Evolutionary conservation across 2,888 invertebrate species (phyloP), one percentile per base, ranked within the genome.

Genomic region (Lamellibrachia satsuma): DNA sequence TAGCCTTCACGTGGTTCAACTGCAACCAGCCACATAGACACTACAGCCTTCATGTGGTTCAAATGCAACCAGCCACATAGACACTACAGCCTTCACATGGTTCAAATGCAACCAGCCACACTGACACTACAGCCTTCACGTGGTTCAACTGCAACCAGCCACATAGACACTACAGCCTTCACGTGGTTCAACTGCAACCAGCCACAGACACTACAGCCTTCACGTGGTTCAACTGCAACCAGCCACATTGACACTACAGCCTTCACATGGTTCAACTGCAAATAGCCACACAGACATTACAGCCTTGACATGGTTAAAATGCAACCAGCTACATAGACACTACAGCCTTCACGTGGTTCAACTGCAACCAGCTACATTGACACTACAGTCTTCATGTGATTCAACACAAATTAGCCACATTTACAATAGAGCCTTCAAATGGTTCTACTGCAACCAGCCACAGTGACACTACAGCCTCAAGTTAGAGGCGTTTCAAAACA

Each of bases 151-250:
- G 94, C 52, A 95, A 94, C 75, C 93, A 93, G 15, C 51, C 51
- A 60, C 9, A 9, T 39, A 39, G 0, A 55, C 55, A 8, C 55
- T 55, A 55, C 2, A 9, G 55, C 55, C 55, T 55, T 55, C 55
- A 55, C 55, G 9, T 55, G 55, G 55, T 9, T 55, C 55, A 55
- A 55, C 97, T 97, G 94, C 52, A 95, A 94, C 75, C 93, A 93
- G 15, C 51, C 39, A 60, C 9, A 8, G 55, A 55, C 7, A 55
- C 96, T 95, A 98, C n/a, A n/a, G n/a, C n/a, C n/a, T n/a, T 98
- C 6, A 99, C 98, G 93, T 98, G 97, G 96, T 98, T 98, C 92
- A 98, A 96, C 97, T 97, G 94, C 51, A 95, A 93, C 90, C 93
- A 1, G 1, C 9, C 8, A 9, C 55, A 97, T 97, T 92, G 96